Evolutionary conservation across 1,140 invertebrate genomes (phyloP).

Genomic region (Drosophila melanica): DNA sequence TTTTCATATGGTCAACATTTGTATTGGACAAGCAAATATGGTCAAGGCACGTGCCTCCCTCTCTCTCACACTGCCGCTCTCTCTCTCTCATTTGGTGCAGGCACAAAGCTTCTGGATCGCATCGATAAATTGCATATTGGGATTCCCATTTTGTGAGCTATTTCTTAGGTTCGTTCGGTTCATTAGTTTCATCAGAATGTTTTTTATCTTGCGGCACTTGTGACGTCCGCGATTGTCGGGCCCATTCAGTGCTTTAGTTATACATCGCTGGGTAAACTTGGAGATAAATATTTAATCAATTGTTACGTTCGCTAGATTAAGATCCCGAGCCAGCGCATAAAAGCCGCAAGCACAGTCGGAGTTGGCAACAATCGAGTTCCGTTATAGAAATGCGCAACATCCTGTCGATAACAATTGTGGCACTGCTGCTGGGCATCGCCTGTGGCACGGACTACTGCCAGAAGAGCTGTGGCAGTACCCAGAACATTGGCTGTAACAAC

Average conservation of each 20-base stretch:
- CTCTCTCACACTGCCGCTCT: background rate
- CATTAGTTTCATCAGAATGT: constrained; percentile 1
- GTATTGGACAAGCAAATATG: background rate
- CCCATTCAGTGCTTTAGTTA: background rate
- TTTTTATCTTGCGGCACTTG: background rate
- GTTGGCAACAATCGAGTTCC: constrained; percentile 36
- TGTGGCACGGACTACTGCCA: constrained; percentile 60
- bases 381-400: constrained; percentile 49
- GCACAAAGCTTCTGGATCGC: background rate
- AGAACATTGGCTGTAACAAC: constrained; percentile 68
- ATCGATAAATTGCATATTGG: background rate
- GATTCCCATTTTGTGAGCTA: background rate
- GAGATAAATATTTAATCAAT: constrained; percentile 71
- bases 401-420: constrained; percentile 20
- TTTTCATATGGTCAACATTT: constrained; percentile 40
- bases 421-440: constrained; percentile 27
- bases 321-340: constrained; percentile 36
- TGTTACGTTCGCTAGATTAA: constrained; percentile 48
- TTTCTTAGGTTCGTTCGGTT: background rate
- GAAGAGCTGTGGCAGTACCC: constrained; percentile 40
- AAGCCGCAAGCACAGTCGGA: constrained; percentile 12
- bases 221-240: constrained; percentile 7
- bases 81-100: background rate
- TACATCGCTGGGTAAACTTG: constrained; percentile 9
- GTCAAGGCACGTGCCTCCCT: constrained; percentile 13